These are phyloP conservation scores for Boloria selene DNA, from an alignment of 2,888 invertebrate species.

Conservation along the genomic window DNA sequence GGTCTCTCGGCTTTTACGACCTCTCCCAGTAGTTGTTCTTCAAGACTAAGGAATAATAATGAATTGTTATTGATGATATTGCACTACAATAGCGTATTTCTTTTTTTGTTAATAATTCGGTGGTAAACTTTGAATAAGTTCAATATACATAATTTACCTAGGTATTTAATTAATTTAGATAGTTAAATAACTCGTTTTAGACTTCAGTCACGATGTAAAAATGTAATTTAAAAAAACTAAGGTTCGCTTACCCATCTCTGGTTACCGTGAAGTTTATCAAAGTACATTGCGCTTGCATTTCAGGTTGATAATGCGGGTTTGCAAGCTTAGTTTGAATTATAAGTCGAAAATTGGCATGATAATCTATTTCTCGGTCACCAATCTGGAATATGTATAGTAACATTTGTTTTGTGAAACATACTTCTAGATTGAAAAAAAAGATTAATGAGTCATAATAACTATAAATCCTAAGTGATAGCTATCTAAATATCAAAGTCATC, in stretches of 20 bases:
- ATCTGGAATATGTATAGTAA: constrained; percentile 84
- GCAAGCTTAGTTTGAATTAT: constrained; percentile 96
- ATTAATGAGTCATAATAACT: too few species aligned
- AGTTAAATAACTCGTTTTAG: too few species aligned
- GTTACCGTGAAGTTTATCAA: constrained; percentile 98
- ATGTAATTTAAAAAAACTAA: constrained; percentile 3
- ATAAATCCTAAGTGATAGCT: too few species aligned
- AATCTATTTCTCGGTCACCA: constrained; percentile 96
- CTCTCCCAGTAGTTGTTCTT: constrained; percentile 95
- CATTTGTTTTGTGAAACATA: too few species aligned
- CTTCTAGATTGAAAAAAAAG: too few species aligned
- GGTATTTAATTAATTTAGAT: too few species aligned
- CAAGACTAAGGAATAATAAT: constrained; percentile 77
- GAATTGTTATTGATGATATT: too few species aligned
- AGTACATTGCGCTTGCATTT: constrained; percentile 98
- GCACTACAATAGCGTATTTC: too few species aligned
- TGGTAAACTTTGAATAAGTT: neutral
- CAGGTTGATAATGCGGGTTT: constrained; percentile 98
- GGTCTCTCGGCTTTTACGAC: constrained; percentile 97
- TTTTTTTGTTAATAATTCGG: neutral
- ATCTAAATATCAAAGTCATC: too few species aligned
- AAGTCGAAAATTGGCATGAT: constrained; percentile 89
- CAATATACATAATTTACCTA: neutral
- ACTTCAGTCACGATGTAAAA: too few species aligned
- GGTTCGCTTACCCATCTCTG: constrained; percentile 85